Base-by-base conservation (phyloP, 1,140 invertebrate species). In the Eupristina koningsbergeri region DNA sequence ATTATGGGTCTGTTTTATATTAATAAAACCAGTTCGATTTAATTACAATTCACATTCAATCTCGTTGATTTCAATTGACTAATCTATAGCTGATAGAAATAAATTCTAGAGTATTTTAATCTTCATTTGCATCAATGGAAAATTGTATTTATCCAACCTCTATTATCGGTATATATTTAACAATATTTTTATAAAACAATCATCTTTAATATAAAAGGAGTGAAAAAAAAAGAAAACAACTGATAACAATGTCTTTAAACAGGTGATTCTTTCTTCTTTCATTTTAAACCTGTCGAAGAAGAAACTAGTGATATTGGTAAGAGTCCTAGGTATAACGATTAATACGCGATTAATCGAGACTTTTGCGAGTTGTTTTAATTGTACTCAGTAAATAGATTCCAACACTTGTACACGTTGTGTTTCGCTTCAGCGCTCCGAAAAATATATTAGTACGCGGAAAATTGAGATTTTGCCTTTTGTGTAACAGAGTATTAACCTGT, bases 301-400 rank as follows among this genome's bases (percentile, higher is more conserved):
- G 73, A 75, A 75, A 36, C 19, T 41, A 41, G 36, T 31, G 22
- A 17, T 41, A 31, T 6, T 9, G 22, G 31, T 0, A 58, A 69
- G 69, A 80, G 36, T 69, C 36, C 73, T 77, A 81, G 76, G 39
- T 63, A 73, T 77, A 71, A 81, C 86, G 71, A 85, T 87, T 87
- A 88, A 86, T 81, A 86, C 84, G 77, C 87, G n/a, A n/a, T n/a
- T n/a, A 88, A 89, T 87, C 87, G 87, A 88, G 84, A 87, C 87
- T 80, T 85, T 64, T 81, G 84, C 73, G 34, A 76, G 50, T 53
- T 39, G 74, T 76, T 76, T 76, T 34, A 76, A 76, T 76, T 31
- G 61, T 34, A 34, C 45, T 50, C 29, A 31, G 45, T 34, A 74
- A 74, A 50, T 31, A 36, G 9, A 50, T 34, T 74, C 31, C 31